Base-by-base conservation (phyloP, 2,113 vertebrate genomes). In the Symphodus melops region DNA sequence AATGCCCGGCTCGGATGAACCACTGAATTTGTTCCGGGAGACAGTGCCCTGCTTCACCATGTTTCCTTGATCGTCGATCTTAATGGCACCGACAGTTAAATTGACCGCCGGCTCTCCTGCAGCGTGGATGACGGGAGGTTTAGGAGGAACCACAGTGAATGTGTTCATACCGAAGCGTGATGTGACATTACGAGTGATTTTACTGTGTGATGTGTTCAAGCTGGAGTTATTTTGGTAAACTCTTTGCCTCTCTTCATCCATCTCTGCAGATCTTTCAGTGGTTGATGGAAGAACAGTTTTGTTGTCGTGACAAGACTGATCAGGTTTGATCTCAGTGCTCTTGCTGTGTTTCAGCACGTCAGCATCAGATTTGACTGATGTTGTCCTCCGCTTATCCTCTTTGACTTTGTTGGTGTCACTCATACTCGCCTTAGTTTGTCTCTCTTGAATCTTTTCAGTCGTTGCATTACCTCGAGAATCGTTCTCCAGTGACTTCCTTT, bases 31-130 rank as follows among this genome's bases (percentile, higher is more conserved):
- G 76, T 66, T 87, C 1, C 42, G 52, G 10, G 13, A 54, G 11
- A 42, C 14, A 3, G 54, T 28, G 0, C 72, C 87, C 1, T 69
- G 81, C 49, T 61, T 92, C 73, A 99, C 89, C 89, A 99, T 94
- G 74, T 99, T 99, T 39, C 98, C 98, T 51, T 95, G 93, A 75
- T 97, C 96, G 5, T 99, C 97, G 11, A 99, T 99, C 86, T 95
- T 96, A 79, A 99, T 97, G 91, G 97, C 97, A 75, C 95, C 95
- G 0, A 68, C 63, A 3, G 91, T 92, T 20, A 94, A 58, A 3
- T 94, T 93, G 23, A 76, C 92, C 3, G 83, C 88, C 42, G 85
- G 59, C 72, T 93, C 90, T 41, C 89, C 87, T 0, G 93, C 87
- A 0, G 93, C 93, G 13, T 88, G 89, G 44, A 74, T 86, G 62